These are phyloP conservation scores for Danaus chrysippus DNA, from an alignment of 2,888 invertebrate species.

Conservation along the genomic window DNA sequence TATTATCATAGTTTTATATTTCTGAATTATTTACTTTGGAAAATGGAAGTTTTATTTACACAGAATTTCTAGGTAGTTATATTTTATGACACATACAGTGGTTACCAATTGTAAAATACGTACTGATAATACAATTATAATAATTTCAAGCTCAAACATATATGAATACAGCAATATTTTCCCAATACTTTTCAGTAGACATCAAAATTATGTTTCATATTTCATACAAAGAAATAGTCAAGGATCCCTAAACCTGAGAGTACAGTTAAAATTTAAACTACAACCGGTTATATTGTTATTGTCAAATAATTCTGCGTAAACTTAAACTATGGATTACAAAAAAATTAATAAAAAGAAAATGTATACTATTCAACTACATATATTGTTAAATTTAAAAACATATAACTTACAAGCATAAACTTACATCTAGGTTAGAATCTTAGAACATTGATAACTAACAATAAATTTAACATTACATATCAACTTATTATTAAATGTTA, in stretches of 20 bases:
- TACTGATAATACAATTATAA: too few species aligned
- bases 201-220: too few species aligned
- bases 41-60: too few species aligned
- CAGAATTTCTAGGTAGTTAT: too few species aligned
- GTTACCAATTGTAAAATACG: too few species aligned
- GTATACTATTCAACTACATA: background rate
- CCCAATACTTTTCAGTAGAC: too few species aligned
- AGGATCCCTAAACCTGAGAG: background rate
- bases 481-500: constrained; percentile 19
- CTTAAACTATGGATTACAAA: background rate
- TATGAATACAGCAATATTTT: too few species aligned
- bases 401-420: background rate
- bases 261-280: background rate
- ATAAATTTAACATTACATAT: constrained; percentile 24
- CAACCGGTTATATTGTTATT: background rate
- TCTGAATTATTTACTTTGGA: too few species aligned
- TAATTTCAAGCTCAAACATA: too few species aligned
- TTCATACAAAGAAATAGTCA: too few species aligned
- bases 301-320: background rate
- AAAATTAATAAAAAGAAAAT: background rate
- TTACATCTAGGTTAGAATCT: constrained; percentile 7
- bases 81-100: too few species aligned
- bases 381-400: background rate
- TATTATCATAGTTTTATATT: too few species aligned
- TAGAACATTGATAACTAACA: constrained; percentile 16